These are phyloP conservation scores for Aspidapion aeneum DNA, from an alignment of 2,888 invertebrate genomes.

Conservation along the genomic window DNA sequence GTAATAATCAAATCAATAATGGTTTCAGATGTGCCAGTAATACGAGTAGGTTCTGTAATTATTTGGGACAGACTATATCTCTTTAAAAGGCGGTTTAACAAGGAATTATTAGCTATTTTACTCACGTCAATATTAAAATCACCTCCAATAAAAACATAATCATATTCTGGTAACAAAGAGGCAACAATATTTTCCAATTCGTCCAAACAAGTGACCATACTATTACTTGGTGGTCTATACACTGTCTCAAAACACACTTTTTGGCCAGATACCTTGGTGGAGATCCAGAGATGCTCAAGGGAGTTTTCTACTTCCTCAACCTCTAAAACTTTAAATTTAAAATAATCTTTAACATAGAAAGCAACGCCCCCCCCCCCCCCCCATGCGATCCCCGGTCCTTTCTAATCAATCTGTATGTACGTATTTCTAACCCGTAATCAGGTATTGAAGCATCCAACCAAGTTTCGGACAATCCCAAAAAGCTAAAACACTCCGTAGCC, in stretches of 20 bases:
- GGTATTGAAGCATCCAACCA: not conserved
- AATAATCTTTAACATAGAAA: slow-evolving; percentile 1
- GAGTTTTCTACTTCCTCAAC: not conserved
- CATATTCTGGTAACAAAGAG: not conserved
- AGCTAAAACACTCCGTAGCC: not conserved
- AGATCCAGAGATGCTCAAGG: not conserved
- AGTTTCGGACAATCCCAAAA: slow-evolving; percentile 1
- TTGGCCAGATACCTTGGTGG: not conserved
- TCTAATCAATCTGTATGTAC: not conserved
- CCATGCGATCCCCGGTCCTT: not conserved
- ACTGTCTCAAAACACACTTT: slow-evolving; percentile 4
- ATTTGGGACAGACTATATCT: not conserved
- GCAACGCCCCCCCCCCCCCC: not conserved
- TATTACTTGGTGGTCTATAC: not conserved
- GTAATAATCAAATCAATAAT: not conserved
- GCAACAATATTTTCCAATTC: not conserved
- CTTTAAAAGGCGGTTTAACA: not conserved
- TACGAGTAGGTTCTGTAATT: not conserved
- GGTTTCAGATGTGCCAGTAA: not conserved
- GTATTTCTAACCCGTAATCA: not conserved
- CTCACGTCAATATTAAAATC: not conserved
- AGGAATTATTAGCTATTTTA: not conserved
- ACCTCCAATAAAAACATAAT: slow-evolving; percentile 1
- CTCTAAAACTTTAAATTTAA: not conserved
- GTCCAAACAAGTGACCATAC: not conserved